These are phyloP conservation scores for Champsocephalus gunnari DNA, from an alignment of 2,797 vertebrate species.

Conservation along the genomic window DNA sequence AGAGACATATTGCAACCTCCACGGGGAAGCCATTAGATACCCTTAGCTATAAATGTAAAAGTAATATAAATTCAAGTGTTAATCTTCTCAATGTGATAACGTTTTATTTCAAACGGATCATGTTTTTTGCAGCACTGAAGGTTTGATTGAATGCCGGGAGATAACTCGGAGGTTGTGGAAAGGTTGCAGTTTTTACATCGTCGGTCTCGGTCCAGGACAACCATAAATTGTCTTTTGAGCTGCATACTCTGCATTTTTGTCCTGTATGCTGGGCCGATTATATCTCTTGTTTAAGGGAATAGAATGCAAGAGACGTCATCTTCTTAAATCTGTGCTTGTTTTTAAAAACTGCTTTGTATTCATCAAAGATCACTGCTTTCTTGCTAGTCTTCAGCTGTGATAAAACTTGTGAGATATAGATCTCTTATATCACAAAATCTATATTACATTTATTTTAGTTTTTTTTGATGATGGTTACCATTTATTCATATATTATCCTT, in stretches of 20 bases:
- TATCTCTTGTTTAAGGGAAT: constrained; percentile 12
- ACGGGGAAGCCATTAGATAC: constrained; percentile 24
- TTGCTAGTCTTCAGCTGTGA: not conserved
- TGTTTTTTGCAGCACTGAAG: constrained; percentile 15
- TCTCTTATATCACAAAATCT: constrained; percentile 6
- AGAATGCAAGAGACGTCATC: constrained; percentile 11
- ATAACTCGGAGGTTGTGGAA: constrained; percentile 31
- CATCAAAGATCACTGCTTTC: not conserved
- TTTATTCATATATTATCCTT: constrained; percentile 10
- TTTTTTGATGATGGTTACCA: not conserved
- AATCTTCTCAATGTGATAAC: constrained; percentile 35
- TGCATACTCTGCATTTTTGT: constrained; percentile 41
- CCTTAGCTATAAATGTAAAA: constrained; percentile 10
- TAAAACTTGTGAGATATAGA: not conserved
- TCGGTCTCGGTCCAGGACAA: constrained; percentile 6
- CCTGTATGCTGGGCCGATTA: constrained; percentile 11
- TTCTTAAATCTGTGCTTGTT: constrained; percentile 4
- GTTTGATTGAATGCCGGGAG: constrained; percentile 41
- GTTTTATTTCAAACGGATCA: constrained; percentile 35
- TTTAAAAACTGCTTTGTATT: constrained; percentile 5
- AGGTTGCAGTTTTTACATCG: constrained; percentile 34
- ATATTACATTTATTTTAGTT: not conserved
- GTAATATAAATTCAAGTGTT: constrained; percentile 20
- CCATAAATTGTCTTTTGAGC: constrained; percentile 27
- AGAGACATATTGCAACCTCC: constrained; percentile 15